Conservation (phyloP, 2,888 invertebrate species). For the Cybosia mesomella region DNA sequence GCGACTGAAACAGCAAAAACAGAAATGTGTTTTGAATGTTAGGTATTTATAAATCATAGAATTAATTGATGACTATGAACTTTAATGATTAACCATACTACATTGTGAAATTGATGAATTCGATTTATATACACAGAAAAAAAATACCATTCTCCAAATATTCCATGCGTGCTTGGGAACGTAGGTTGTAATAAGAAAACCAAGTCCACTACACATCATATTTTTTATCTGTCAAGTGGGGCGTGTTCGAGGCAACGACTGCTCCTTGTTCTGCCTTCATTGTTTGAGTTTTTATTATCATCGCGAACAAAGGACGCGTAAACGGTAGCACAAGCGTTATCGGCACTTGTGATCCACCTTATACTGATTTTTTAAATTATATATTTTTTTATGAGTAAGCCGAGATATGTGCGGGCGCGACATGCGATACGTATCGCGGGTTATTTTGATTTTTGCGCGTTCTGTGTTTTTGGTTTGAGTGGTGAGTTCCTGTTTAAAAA, state of each 20-base stretch:
- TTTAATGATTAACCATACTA: too few relatives aligned
- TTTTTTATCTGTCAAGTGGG: slow-evolving; percentile 74
- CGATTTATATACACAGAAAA: not conserved
- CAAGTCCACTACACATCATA: slow-evolving; percentile 65
- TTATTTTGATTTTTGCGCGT: slow-evolving; percentile 66
- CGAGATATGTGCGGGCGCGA: slow-evolving; percentile 72
- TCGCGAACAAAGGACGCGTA: slow-evolving; percentile 82
- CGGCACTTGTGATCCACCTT: slow-evolving; percentile 84
- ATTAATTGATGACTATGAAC: too few relatives aligned
- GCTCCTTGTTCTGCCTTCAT: slow-evolving; percentile 72
- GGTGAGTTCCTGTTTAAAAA: slow-evolving; percentile 63
- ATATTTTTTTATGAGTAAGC: slow-evolving; percentile 65
- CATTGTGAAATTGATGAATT: not conserved
- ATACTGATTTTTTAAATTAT: slow-evolving; percentile 71
- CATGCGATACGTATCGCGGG: slow-evolving; percentile 71
- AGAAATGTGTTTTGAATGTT: too few relatives aligned
- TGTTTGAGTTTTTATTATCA: slow-evolving; percentile 84
- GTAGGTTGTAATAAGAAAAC: slow-evolving; percentile 64
- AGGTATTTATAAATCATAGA: too few relatives aligned
- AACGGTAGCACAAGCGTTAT: slow-evolving; percentile 83
- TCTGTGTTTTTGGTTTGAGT: slow-evolving; percentile 63
- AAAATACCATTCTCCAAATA: slow-evolving; percentile 26
- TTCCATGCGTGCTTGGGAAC: slow-evolving; percentile 59
- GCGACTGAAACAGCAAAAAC: too few relatives aligned
- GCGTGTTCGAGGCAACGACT: slow-evolving; percentile 74